Base-by-base conservation (phyloP, 1,140 invertebrate species). In the Diploscapter pachys region DNA sequence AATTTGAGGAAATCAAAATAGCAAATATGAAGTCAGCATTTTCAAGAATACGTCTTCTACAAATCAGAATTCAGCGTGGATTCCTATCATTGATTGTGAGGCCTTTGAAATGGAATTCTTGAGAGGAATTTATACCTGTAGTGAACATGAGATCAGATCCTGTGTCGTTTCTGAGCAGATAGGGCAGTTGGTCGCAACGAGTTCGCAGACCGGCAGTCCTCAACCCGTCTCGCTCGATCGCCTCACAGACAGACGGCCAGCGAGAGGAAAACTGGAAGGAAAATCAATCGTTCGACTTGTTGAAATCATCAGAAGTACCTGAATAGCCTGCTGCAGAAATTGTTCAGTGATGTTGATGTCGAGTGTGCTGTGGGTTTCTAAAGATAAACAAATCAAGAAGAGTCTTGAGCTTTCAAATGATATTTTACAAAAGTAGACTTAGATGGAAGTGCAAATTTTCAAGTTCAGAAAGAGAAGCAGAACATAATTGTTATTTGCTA, bases 301-400 rank as follows among this genome's bases (percentile, higher is more conserved):
- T 31, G 0, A 31, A 31, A 31, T 31, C 31, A 31, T 31, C 31
- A 31, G 1, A 31, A 31, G 31, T 62, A 82, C 81, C 53, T 81
- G 78, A 11, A 80, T 75, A 2, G 72, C 59, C 64, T 85, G 82
- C 57, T 82, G 81, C 11, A 84, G 75, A 11, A 84, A 73, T 5
- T 80, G 76, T 56, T 83, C 82, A 2, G 83, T 85, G 3, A 84
- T 3, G 62, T 81, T 85, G n/a, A 84, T 73, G 71, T 84, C 75
- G 4, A 85, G 56, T 31, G 82, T 66, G 64, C 75, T 76, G 4
- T 59, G 52, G 3, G 63, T 50, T 63, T 73, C 81, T 81, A 31
- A 81, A 83, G 31, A 31, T 31, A 31, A 31, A 31, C 31, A 31
- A 31, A 31, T 31, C 31, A 31, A 31, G 31, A 31, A 31, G 31